Base-by-base conservation (phyloP, 2,113 vertebrate genomes). In the Podocnemis expansa region DNA sequence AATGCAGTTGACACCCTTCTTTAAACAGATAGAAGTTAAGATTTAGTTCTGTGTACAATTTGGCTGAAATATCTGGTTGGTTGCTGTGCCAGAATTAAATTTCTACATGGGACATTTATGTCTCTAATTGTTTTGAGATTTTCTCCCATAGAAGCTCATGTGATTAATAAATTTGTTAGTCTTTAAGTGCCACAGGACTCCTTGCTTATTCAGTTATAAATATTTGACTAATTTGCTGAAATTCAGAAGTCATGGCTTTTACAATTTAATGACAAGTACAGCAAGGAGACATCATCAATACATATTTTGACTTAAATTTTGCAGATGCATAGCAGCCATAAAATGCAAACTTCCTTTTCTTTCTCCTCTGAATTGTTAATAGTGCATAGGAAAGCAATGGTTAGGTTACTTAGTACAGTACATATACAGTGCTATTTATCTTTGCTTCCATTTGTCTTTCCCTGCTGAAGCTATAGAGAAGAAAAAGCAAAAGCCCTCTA, bases 281-380 rank as follows among this genome's bases (percentile, higher is more conserved):
- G 21, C 2, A 25, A 45, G 43, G 84, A 73, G 38, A 73, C 3
- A 55, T 52, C 0, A 0, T 4, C 78, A 80, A 63, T 78, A 25
- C 76, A 11, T 88, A 31, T 91, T 49, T 93, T 31, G 80, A 58
- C 14, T 10, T 95, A 87, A 11, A 25, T 56, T 1, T 47, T 80
- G 10, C 38, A 84, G 84, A 17, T 27, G 8, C 21, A 58, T 27
- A 45, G 91, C 82, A 82, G 84, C 93, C 93, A 67, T 5, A 13
- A 89, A 21, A 1, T 45, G 0, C 29, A 63, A 78, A 12, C 0
- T 10, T 38, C 0, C 22, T 10, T 52, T 9, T 41, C 45, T 31
- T 6, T 3, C 9, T 1, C 14, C 8, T 11, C 27, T 43, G 43
- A 76, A 76, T 45, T 3, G 1, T 85, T 47, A 84, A 38, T 38